A percentile compares a stretch with the other conserved stretches of the same genome.
These are phyloP conservation scores for Eleutherodactylus coqui DNA, from an alignment of 2,797 vertebrate species.

Conservation along the genomic window DNA sequence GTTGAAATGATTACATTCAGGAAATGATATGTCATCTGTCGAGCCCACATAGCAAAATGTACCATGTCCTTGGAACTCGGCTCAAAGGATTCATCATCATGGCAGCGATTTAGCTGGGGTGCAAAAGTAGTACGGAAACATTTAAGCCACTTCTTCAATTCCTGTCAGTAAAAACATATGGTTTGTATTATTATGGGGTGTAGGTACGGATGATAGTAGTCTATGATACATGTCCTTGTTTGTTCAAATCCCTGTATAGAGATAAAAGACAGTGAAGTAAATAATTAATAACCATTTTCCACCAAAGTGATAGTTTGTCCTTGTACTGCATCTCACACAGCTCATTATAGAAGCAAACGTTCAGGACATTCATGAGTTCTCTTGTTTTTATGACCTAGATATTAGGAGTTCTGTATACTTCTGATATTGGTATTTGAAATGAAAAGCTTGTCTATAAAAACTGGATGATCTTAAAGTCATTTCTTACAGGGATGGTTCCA, in stretches of 20 bases:
- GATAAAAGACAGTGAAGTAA: not conserved
- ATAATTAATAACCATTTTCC: slow-evolving; percentile 4
- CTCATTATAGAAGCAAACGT: not conserved
- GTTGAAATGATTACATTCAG: not conserved
- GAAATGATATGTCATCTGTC: too few species aligned
- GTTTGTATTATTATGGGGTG: not conserved
- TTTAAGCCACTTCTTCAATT: not conserved
- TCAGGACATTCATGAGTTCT: not conserved
- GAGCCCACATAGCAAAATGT: not conserved
- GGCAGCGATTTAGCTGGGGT: not conserved
- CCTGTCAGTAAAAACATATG: not conserved
- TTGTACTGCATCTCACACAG: not conserved
- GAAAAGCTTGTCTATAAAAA: not conserved
- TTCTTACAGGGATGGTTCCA: not conserved
- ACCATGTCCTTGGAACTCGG: not conserved
- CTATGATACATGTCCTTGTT: not conserved
- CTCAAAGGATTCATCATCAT: not conserved
- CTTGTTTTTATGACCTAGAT: not conserved
- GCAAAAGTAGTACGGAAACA: not conserved
- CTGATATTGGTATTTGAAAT: not conserved
- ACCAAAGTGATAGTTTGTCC: not conserved
- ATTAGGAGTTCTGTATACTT: not conserved
- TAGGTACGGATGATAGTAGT: not conserved
- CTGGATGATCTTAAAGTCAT: not conserved
- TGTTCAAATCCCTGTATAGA: not conserved